Percentiles rank a stretch among this genome's conserved stretches.
phyloP scores from a whole-genome alignment of 2,888 invertebrate genomes.

The Ethmia dodecea region DNA sequence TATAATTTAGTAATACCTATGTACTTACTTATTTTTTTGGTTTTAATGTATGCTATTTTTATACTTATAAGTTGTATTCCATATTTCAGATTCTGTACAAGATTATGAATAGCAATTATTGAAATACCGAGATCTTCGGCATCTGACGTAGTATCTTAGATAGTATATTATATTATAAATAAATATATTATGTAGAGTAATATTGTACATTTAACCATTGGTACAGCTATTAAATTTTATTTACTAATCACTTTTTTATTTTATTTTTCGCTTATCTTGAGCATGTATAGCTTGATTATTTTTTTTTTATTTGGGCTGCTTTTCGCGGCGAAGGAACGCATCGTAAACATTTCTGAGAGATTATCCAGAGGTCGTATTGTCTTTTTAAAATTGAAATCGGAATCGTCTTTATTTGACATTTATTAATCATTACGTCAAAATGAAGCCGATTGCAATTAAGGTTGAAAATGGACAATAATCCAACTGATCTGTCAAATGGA shows the following conservation, averaged over 20 bases:
- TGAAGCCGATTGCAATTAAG: too few relatives aligned
- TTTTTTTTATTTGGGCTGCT: neutral
- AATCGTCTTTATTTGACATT: too few relatives aligned
- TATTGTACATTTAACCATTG: neutral
- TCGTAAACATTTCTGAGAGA: too few relatives aligned
- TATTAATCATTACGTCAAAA: too few relatives aligned
- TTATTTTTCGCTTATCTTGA: constrained; percentile 19
- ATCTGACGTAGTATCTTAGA: neutral
- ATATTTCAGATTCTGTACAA: constrained; percentile 40
- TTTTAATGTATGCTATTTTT: neutral
- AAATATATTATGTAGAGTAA: neutral
- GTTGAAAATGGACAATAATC: too few relatives aligned
- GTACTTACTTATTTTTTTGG: constrained; percentile 5
- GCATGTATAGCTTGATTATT: neutral
- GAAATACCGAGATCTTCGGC: constrained; percentile 3
- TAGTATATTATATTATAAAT: neutral
- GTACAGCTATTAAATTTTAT: constrained; percentile 24
- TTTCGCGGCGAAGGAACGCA: too few relatives aligned
- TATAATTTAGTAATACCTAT: too few relatives aligned
- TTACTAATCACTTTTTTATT: constrained; percentile 23
- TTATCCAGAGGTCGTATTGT: too few relatives aligned
- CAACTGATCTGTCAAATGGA: too few relatives aligned
- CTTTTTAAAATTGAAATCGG: too few relatives aligned
- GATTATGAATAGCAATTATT: constrained; percentile 31
- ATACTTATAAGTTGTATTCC: too few relatives aligned